A percentile compares a stretch with the other conserved stretches of the same genome.
Evolutionary conservation across 2,797 vertebrate species (phyloP).

Genomic region (Gorsachius magnificus): DNA sequence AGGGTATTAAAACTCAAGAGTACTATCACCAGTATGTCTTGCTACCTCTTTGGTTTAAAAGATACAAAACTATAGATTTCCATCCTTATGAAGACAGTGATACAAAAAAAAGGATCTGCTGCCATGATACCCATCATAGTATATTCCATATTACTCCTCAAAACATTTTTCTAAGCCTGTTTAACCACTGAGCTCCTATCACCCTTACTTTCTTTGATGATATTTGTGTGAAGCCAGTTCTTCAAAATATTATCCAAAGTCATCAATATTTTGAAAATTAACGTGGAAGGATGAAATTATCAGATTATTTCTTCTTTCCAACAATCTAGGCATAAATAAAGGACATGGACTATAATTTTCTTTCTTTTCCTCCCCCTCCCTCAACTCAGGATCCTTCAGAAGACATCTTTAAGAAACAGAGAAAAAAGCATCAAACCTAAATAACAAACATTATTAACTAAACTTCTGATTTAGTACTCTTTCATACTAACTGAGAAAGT

Average conservation of each 20-base stretch:
- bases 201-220: neutral
- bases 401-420: neutral
- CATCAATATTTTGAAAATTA: neutral
- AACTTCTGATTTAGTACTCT: neutral
- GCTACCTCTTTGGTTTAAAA: neutral
- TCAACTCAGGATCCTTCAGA: neutral
- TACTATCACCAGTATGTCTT: neutral
- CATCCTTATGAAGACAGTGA: neutral
- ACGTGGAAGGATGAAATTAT: neutral
- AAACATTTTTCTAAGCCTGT: neutral
- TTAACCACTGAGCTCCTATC: neutral
- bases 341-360: neutral
- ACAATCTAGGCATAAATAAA: neutral
- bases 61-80: neutral
- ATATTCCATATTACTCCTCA: neutral
- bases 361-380: neutral
- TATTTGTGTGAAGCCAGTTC: neutral
- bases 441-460: neutral
- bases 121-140: neutral
- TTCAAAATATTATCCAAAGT: neutral
- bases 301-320: neutral
- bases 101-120: neutral
- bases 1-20: neutral
- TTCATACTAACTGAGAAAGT: neutral
- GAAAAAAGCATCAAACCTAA: neutral